Percentiles rank a stretch among this genome's conserved stretches.
Evolutionary conservation across 2,888 invertebrate species (phyloP).

Genomic region (Geotrupes spiniger): DNA sequence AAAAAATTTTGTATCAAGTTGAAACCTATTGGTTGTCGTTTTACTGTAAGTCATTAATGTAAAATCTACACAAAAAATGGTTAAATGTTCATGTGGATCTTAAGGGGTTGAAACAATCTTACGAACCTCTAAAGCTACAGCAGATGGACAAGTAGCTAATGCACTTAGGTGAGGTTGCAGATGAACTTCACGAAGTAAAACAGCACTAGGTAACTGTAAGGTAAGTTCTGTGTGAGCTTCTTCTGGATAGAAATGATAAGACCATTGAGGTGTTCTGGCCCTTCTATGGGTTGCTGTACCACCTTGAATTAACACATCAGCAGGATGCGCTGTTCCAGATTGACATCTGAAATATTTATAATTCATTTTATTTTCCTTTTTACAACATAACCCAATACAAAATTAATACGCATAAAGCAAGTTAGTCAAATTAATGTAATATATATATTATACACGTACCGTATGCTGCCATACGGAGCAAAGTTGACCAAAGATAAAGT

Average conservation of each 20-base stretch:
- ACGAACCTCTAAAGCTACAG: slow-evolving; percentile 76
- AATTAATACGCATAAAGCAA: too few relatives aligned
- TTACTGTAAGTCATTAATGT: too few relatives aligned
- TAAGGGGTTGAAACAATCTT: too few relatives aligned
- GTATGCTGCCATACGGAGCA: slow-evolving; percentile 75
- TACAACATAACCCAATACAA: too few relatives aligned
- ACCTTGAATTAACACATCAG: slow-evolving; percentile 80
- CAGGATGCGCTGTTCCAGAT: slow-evolving; percentile 73
- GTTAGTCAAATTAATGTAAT: too few relatives aligned
- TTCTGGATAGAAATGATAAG: slow-evolving; percentile 89
- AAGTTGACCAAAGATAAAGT: slow-evolving; percentile 83
- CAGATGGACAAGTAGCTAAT: slow-evolving; percentile 83
- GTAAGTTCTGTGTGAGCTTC: slow-evolving; percentile 88
- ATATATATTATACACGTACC: slow-evolving; percentile 27
- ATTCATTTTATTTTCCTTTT: too few relatives aligned
- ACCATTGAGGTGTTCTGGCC: slow-evolving; percentile 91
- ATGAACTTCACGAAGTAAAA: slow-evolving; percentile 83
- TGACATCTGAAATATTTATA: slow-evolving; percentile 34
- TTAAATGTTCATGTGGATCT: neutral
- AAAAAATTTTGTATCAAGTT: too few relatives aligned
- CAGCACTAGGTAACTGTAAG: slow-evolving; percentile 82
- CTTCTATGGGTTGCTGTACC: slow-evolving; percentile 73
- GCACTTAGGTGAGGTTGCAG: slow-evolving; percentile 83
- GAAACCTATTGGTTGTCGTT: too few relatives aligned
- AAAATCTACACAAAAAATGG: neutral